Evolutionary conservation across 2,113 vertebrate genomes (phyloP), one percentile per base, ranked within the genome.

Genomic region (Elaphurus davidianus): DNA sequence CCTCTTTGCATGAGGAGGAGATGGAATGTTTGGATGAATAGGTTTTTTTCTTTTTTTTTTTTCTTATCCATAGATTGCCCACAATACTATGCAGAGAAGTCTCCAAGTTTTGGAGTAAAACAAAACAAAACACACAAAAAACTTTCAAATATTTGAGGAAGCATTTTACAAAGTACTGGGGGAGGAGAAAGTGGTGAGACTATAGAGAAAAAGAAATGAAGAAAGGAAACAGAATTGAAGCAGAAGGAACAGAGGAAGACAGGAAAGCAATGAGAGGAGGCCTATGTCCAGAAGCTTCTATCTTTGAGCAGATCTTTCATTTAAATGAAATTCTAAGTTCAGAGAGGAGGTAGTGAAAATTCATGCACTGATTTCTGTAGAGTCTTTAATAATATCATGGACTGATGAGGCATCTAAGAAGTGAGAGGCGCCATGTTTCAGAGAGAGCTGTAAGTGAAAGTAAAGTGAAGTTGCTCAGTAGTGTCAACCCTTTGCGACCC

Each of bases 1-100:
- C 93, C 91, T 96, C 62, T 81, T 98, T 87, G 79, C 47, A 40
- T 67, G 54, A 97, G n/a, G 52, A 95, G 90, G 86, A 64, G 71
- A 94, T 85, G 47, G 87, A 84, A 97, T 94, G 84, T 97, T 96
- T 98, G 89, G 62, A 94, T 74, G 74, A 71, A 82, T 76, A 74
- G 8, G 36, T 12, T 43, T 79, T 50, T 87, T 54, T 40, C 40
- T 40, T 67, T 67, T n/a, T 82, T n/a, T 82, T 84, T 54, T 67
- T 55, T 43, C 78, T 96, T 74, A 95, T 94, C 87, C 93, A 97
- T 96, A 91, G 94, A 96, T 96, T 91, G 81, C 47, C 86, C 89
- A 94, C 82, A 95, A 30, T 96, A 52, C 83, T 94, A 45, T 92
- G 71, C 81, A 96, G 94, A 95, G 67, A 91, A 85, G 17, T 83